A percentile compares a stretch with the other conserved stretches of the same genome.
These are phyloP conservation scores for Eurytoma adleriae DNA, from an alignment of 2,888 invertebrate species.

Conservation along the genomic window DNA sequence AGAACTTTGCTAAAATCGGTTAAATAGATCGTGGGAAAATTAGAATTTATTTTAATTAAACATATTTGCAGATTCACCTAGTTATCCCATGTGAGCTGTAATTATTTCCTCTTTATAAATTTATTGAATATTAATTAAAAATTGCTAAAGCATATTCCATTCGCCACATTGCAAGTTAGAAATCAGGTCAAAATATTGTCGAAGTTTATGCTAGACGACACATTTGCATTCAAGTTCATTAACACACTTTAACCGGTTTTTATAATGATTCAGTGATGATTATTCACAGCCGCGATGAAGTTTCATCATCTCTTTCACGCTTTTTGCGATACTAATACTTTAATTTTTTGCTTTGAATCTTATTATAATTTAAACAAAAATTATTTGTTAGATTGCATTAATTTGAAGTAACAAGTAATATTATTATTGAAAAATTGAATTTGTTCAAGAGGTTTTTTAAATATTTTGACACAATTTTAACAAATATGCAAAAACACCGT, in stretches of 20 bases:
- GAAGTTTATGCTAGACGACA: slow-evolving; percentile 15
- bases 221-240: slow-evolving; percentile 39
- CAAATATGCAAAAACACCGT: not conserved
- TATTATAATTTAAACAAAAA: not conserved
- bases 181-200: slow-evolving; percentile 24
- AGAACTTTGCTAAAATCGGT: not conserved
- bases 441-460: not conserved
- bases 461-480: not conserved
- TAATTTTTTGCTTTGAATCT: not conserved
- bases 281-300: not conserved
- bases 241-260: slow-evolving; percentile 40
- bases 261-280: slow-evolving; percentile 4
- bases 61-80: too few species aligned
- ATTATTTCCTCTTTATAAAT: not conserved
- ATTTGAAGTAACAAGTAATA: not conserved
- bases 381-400: not conserved
- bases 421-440: not conserved
- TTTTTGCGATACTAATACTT: too few species aligned
- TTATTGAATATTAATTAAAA: too few species aligned
- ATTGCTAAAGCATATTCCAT: not conserved
- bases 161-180: not conserved
- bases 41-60: not conserved
- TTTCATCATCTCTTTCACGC: not conserved
- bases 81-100: not conserved
- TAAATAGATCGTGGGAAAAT: not conserved